These are phyloP conservation scores for Cydia strobilella DNA, from an alignment of 1,140 invertebrate genomes.

Conservation along the genomic window DNA sequence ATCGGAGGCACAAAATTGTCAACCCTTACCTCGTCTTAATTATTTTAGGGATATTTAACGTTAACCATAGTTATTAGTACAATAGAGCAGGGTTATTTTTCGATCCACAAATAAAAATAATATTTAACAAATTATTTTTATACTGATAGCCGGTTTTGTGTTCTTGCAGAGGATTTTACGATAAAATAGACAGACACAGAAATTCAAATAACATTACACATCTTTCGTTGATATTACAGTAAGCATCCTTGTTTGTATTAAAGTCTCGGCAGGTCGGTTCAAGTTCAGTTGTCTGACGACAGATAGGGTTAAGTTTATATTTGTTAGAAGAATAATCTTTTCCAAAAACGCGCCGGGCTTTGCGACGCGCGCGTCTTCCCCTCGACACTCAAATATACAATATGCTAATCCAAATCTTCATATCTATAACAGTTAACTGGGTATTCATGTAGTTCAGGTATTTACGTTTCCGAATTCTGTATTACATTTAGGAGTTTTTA, in stretches of 20 bases:
- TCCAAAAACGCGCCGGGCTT: conserved; percentile 55
- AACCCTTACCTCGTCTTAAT: conserved; percentile 77
- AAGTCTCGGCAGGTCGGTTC: conserved; percentile 62
- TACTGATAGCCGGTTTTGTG: conserved; percentile 78
- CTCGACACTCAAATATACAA: conserved; percentile 42
- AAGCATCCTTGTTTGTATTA: conserved; percentile 73
- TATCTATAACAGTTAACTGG: conserved; percentile 25
- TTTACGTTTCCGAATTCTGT: conserved; percentile 22
- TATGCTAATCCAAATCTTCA: conserved; percentile 27
- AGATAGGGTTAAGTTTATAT: conserved; percentile 79
- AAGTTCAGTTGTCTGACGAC: conserved; percentile 64
- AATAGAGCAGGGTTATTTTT: conserved; percentile 80
- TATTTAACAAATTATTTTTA: conserved; percentile 77
- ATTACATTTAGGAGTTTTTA: conserved; percentile 45
- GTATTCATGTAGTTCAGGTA: conserved; percentile 29
- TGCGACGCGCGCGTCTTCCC: conserved; percentile 54
- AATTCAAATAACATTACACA: conserved; percentile 73
- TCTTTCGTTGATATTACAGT: conserved; percentile 67
- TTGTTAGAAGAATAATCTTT: conserved; percentile 76
- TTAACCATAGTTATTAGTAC: conserved; percentile 79
- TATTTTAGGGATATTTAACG: conserved; percentile 78
- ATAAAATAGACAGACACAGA: conserved; percentile 65
- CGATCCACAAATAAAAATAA: conserved; percentile 73
- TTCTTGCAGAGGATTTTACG: conserved; percentile 72
- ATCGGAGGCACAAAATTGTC: conserved; percentile 69